Base-by-base conservation (phyloP, 1,140 invertebrate species). In the Euborellia annulipes region DNA sequence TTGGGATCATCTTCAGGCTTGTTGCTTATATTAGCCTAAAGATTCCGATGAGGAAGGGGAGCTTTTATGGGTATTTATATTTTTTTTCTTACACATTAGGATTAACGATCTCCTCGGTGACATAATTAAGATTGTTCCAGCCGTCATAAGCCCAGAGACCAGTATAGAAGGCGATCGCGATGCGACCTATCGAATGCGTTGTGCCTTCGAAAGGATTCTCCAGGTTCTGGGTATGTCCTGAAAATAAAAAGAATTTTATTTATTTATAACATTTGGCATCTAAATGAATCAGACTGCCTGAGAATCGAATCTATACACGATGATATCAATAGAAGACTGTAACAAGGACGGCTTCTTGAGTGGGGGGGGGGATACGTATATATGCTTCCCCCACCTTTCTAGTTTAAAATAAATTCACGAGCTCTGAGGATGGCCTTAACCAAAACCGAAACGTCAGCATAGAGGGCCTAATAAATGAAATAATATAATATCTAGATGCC, bases 131-230 rank as follows among this genome's bases (percentile, higher is more conserved):
- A 66, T 96, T 97, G 65, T 97, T 98, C 90, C 91, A 98, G 52
- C 94, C 95, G 63, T 98, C 93, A 65, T 98, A 98, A 18, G 94
- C 93, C 87, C 96, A 99, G 2, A 98, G 70, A 20, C 92, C 93
- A 7, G 85, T 91, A 65, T 97, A 97, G 69, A 98, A 98, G 30
- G 91, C 93, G 8, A 90, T 86, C 4, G 91, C 91, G 42, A 95
- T 78, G 63, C 85, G 82, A 18, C 89, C 89, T 52, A 92, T 58
- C 30, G 79, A 79, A 13, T 68, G 70, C 46, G 77, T 70, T n/a
- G 81, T 82, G 49, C 78, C 79, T 57, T 79, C 78, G 64, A 96
- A 97, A 52, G 88, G 80, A 62, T 78, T 75, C 54, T 75, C 70
- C 59, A 97, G 78, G 70, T 95, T 78, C 65, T 92, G 81, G 43